Conservation (phyloP, 2,113 vertebrate species). For the Pterocles gutturalis region DNA sequence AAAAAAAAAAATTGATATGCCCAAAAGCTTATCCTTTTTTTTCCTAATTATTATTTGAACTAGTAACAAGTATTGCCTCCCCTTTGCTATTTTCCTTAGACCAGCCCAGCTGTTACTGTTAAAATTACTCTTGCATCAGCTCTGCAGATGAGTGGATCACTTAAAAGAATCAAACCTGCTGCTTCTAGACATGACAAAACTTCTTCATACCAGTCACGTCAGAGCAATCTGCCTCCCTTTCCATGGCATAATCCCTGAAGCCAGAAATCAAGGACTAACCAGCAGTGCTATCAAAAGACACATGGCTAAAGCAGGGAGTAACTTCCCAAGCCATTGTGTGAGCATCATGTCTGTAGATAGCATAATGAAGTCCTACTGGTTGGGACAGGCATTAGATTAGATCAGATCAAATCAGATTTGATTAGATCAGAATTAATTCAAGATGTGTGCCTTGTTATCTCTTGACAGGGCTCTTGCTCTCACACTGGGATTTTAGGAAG, state of each 20-base stretch:
- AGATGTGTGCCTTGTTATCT: not conserved
- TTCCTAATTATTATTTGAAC: not conserved
- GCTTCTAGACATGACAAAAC: not conserved
- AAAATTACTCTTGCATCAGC: not conserved
- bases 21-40: not conserved
- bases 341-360: not conserved
- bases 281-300: not conserved
- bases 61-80: not conserved
- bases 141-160: not conserved
- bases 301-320: not conserved
- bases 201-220: not conserved
- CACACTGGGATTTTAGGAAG: not conserved
- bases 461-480: not conserved
- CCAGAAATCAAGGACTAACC: not conserved
- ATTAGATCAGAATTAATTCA: slow-evolving; percentile 43
- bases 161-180: not conserved
- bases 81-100: not conserved
- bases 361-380: not conserved
- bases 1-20: not conserved
- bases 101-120: not conserved
- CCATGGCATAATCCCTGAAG: not conserved
- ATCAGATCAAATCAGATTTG: slow-evolving; percentile 44
- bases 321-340: not conserved
- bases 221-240: not conserved
- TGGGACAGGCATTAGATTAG: not conserved